Evolutionary conservation across 2,797 vertebrate genomes (phyloP), one percentile per base, ranked within the genome.

Genomic region (Allobates femoralis): DNA sequence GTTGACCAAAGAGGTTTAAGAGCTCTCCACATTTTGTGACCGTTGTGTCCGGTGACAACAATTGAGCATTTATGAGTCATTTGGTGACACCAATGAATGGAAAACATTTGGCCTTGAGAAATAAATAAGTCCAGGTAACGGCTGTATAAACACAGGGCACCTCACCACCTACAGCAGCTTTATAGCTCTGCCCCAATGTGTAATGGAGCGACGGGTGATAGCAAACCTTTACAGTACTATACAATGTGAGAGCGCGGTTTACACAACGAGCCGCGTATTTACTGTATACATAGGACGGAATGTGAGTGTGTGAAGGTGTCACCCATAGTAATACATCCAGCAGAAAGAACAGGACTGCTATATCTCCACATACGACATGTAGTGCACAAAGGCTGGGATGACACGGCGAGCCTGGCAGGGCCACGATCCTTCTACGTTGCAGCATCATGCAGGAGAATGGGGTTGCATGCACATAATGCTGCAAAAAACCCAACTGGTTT

Each of bases 231-330:
- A 41, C 21, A 0, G 11, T 41, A 46, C 67, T 11, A 3, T 69
- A 69, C 37, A 71, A 34, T 14, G 34, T 41, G 34, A 34, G 67
- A 5, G 1, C 5, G 34, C 18, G 37, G 67, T 71, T 71, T 71
- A 71, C 66, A 71, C 10, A 71, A 71, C 67, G 14, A 5, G 34
- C 10, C 11, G 34, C 19, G 4, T 71, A 71, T 71, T 71, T n/a
- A 71, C 67, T 3, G 67, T 71, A 41, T n/a, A 71, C 67, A 41
- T n/a, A 41, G 37, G 37, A n/a, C 41, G 37, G 67, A 71, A 71
- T 71, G 67, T 71, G 3, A 21, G 64, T 21, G 16, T 34, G 64
- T 67, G 30, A 67, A 8, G 18, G 32, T 19, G 30, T 34, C 64
- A 34, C 62, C 41, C 41, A 46, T 46, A 46, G 0, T 46, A 15